Evolutionary conservation across 2,113 vertebrate genomes (phyloP), one percentile per base, ranked within the genome.

Genomic region (Pterophyllum scalare): DNA sequence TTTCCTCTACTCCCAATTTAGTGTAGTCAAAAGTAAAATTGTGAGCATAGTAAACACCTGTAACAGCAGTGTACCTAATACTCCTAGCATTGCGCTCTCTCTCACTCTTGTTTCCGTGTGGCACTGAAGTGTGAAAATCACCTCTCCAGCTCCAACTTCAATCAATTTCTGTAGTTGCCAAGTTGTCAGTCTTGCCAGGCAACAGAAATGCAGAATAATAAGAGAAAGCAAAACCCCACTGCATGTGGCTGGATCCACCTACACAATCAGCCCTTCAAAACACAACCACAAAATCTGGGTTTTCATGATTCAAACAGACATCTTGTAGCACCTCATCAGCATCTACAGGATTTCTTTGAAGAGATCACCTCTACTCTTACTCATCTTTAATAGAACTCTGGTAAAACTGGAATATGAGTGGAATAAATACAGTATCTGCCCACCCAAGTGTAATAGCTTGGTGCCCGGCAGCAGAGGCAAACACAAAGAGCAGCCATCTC

Each of bases 41-140:
- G 7, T 13, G 52, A 59, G 2, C 14, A 6, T 7, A 8, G 60
- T 77, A 77, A 74, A 67, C 20, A 22, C 7, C 19, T 35, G 46
- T 62, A 33, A 38, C 22, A 46, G 15, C 6, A 31, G 46, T 52
- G 26, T 72, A 26, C 6, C 0, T 72, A 31, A 19, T 15, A 57
- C 56, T 59, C 10, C 77, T 8, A 74, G 46, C 60, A 79, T 33
- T 61, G 28, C n/a, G 19, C 56, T 26, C 31, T 38, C 31, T 38
- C 14, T 14, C 20, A 74, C 17, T 12, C 4, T 54, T 24, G 3
- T 59, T 79, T 61, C 56, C 38, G 49, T 67, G 56, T 31, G 13
- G 54, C 35, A 79, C 67, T 65, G 17, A 80, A 75, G 80, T 79
- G 74, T 76, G 72, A 90, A 91, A 89, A 84, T 56, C 17, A 15